Evolutionary conservation across 2,113 vertebrate genomes (phyloP).

Genomic region (Callospermophilus lateralis): DNA sequence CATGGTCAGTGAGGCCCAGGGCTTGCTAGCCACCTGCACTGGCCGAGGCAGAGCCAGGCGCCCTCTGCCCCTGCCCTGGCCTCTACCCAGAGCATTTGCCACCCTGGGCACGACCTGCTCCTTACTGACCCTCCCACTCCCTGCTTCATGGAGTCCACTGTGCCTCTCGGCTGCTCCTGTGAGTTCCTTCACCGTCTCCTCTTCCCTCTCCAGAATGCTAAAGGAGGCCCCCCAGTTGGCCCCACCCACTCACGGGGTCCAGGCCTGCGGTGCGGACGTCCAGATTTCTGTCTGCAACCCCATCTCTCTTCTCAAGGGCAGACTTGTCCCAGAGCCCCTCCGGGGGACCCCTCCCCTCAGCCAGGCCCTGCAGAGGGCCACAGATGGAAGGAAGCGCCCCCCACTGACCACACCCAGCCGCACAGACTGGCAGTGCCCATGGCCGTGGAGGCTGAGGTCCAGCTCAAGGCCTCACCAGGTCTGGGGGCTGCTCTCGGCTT

Average conservation of each 20-base stretch:
- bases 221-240: rapidly evolving
- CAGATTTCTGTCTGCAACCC: rapidly evolving
- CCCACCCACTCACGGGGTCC: too few relatives aligned
- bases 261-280: rapidly evolving
- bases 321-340: too few relatives aligned
- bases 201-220: not conserved
- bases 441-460: not conserved
- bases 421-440: too few relatives aligned
- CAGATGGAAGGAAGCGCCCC: too few relatives aligned
- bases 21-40: rapidly evolving
- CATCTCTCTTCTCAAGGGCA: too few relatives aligned
- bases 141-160: not conserved
- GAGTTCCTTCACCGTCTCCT: not conserved
- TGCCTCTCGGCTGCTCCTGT: not conserved
- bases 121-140: too few relatives aligned
- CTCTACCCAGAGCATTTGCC: too few relatives aligned
- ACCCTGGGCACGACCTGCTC: too few relatives aligned
- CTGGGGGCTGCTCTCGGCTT: too few relatives aligned
- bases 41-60: not conserved
- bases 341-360: too few relatives aligned
- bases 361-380: too few relatives aligned
- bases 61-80: too few relatives aligned
- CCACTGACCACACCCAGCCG: not conserved
- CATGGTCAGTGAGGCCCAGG: rapidly evolving
- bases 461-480: not conserved